Conservation (phyloP, 2,888 invertebrate genomes). For the Idaea aversata region DNA sequence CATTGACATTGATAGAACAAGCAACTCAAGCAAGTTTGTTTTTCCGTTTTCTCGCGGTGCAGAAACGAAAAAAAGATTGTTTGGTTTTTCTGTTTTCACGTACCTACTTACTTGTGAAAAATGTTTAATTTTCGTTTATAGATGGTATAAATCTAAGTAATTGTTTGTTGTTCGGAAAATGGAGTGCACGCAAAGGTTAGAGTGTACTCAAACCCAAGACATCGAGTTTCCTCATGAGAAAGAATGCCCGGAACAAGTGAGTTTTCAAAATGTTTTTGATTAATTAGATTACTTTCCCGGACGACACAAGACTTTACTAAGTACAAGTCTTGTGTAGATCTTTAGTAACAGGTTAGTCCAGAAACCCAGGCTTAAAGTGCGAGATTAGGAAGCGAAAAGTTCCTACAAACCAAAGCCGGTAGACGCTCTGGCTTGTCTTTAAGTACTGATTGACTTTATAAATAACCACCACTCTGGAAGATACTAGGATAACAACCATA, state of each 20-base stretch:
- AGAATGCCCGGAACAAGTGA: constrained; percentile 59
- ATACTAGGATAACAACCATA: too few species aligned
- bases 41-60: neutral
- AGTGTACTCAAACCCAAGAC: constrained; percentile 65
- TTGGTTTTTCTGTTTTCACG: neutral
- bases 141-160: neutral
- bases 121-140: neutral
- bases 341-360: neutral
- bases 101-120: neutral
- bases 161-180: constrained; percentile 33
- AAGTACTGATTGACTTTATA: too few species aligned
- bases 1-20: neutral
- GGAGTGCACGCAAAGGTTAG: constrained; percentile 68
- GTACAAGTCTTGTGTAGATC: too few species aligned
- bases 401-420: too few species aligned
- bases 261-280: constrained; percentile 9
- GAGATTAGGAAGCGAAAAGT: too few species aligned
- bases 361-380: too few species aligned
- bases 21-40: neutral
- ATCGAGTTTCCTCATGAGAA: constrained; percentile 33
- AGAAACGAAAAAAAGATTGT: neutral
- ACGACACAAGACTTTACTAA: neutral
- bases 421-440: too few species aligned
- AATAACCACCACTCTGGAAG: too few species aligned
- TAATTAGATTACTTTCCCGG: neutral